A percentile compares a stretch with the other conserved stretches of the same genome.
phyloP scores from a whole-genome alignment of 2,113 vertebrate genomes.

The Ceratotherium simum region DNA sequence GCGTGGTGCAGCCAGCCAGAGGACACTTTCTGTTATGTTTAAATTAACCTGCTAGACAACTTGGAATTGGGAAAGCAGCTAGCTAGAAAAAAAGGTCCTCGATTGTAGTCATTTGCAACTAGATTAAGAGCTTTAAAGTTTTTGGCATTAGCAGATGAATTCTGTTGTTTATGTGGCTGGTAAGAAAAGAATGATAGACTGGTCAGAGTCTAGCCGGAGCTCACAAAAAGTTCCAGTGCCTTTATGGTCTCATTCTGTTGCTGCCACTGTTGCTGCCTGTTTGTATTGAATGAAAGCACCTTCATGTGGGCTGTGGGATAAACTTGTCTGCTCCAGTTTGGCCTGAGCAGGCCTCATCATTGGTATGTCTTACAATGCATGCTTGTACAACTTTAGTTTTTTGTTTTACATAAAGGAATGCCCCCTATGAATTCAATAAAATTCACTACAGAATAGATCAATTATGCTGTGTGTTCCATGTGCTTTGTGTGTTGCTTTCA shows the following conservation, averaged over 20 bases:
- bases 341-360: background rate
- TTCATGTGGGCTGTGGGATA: background rate
- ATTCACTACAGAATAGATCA: conserved; percentile 45
- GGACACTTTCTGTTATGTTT: background rate
- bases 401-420: conserved; percentile 9
- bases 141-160: background rate
- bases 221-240: background rate
- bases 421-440: conserved; percentile 68
- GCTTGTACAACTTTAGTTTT: conserved; percentile 39
- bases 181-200: background rate
- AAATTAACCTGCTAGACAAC: conserved; percentile 22
- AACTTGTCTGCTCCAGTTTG: background rate
- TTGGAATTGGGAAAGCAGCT: background rate
- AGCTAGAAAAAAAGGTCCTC: background rate
- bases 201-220: background rate
- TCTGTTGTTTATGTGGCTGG: background rate
- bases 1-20: background rate
- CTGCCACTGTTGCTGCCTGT: background rate
- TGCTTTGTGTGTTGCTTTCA: conserved; percentile 77
- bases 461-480: conserved; percentile 80
- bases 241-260: background rate
- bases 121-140: background rate
- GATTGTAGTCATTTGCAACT: background rate
- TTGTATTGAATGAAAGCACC: conserved; percentile 57
- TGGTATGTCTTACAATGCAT: background rate